These are phyloP conservation scores for Chrysemys picta DNA, from an alignment of 2,113 vertebrate species.

Conservation along the genomic window DNA sequence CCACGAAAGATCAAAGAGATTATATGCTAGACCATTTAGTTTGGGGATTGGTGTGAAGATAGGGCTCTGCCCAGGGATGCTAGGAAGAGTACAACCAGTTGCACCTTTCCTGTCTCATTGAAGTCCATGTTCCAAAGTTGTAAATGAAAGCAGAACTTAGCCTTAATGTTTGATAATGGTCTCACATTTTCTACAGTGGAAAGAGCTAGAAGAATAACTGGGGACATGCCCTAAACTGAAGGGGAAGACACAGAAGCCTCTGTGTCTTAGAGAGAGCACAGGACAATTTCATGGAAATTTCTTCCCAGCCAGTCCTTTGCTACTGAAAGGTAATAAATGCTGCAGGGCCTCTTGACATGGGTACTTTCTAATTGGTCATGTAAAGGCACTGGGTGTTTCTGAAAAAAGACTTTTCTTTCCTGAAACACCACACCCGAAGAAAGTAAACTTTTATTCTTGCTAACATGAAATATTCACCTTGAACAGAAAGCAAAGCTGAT, in stretches of 20 bases:
- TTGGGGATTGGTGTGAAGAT: background rate
- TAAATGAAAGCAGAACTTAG: background rate
- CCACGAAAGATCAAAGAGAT: background rate
- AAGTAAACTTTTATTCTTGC: background rate
- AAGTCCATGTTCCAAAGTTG: background rate
- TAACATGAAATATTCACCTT: constrained; percentile 83
- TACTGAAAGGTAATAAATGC: background rate
- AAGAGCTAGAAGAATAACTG: background rate
- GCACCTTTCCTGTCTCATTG: background rate
- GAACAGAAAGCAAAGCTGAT: constrained; percentile 87
- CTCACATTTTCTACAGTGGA: background rate
- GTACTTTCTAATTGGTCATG: background rate
- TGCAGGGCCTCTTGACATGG: background rate
- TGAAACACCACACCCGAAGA: background rate
- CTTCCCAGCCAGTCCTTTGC: background rate
- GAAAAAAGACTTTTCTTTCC: background rate
- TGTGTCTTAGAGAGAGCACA: background rate
- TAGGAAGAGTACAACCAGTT: background rate
- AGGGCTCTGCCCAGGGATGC: accelerated
- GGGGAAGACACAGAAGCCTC: background rate
- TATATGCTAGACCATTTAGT: background rate
- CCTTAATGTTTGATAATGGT: background rate
- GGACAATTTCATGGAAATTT: accelerated
- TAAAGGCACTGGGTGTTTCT: background rate
- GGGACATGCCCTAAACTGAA: background rate